Conservation (phyloP, 2,113 vertebrate genomes). For the Barnardius zonarius region DNA sequence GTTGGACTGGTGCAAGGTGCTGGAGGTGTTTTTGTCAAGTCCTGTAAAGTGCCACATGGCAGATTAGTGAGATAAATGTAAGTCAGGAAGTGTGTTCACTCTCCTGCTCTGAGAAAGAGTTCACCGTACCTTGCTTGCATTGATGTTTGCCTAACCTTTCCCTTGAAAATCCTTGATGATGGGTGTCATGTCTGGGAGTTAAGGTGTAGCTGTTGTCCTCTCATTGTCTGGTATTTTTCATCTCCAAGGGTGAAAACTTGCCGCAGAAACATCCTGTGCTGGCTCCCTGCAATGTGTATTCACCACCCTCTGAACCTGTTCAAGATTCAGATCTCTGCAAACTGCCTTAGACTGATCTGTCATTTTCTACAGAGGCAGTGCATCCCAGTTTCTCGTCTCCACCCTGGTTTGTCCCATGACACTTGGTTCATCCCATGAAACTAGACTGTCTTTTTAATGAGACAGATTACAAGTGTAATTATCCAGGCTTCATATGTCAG, state of each 20-base stretch:
- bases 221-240: background rate
- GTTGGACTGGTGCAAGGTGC: background rate
- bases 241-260: background rate
- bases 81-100: background rate
- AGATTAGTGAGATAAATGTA: background rate
- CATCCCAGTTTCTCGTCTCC: background rate
- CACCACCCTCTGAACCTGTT: background rate
- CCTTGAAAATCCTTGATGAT: background rate
- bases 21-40: background rate
- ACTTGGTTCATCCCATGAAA: background rate
- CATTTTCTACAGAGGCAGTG: background rate
- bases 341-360: background rate
- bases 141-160: background rate
- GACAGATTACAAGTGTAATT: constrained; percentile 26
- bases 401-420: background rate
- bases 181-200: background rate
- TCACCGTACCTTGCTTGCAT: background rate
- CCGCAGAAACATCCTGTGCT: background rate
- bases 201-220: background rate
- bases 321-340: background rate
- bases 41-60: background rate
- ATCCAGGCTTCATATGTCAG: background rate
- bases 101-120: background rate
- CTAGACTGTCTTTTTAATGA: background rate
- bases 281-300: background rate